phyloP scores from a whole-genome alignment of 2,113 vertebrate genomes.

The Neodon shergylaensis region DNA sequence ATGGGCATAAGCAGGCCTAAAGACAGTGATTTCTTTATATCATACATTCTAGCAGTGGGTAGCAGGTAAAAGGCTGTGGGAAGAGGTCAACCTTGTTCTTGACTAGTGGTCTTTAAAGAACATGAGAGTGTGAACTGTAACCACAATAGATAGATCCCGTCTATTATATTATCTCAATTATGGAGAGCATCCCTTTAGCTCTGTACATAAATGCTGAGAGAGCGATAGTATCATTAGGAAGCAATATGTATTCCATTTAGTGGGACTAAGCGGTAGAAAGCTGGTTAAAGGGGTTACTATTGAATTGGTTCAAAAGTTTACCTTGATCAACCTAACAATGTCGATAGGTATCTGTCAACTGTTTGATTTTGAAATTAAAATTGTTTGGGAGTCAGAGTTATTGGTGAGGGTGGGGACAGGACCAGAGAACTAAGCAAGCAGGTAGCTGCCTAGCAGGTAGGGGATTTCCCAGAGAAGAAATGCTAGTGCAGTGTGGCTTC shows the following conservation, averaged over 20 bases:
- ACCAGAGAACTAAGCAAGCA: neutral
- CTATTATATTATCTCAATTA: neutral
- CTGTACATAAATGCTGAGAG: neutral
- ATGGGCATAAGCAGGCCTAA: neutral
- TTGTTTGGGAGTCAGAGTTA: neutral
- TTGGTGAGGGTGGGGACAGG: neutral
- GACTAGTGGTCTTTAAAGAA: neutral
- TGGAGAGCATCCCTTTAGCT: neutral
- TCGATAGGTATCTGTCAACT: neutral
- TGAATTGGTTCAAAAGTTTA: conserved; percentile 34
- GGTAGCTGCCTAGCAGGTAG: neutral
- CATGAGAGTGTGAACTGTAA: neutral
- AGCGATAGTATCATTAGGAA: neutral
- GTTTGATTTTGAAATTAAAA: neutral
- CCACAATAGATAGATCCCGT: neutral
- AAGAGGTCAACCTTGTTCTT: neutral
- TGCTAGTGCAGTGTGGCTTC: fast-evolving
- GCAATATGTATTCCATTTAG: neutral
- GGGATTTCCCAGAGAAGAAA: neutral
- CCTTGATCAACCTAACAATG: neutral
- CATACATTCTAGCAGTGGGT: neutral
- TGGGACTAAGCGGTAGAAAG: conserved; percentile 21
- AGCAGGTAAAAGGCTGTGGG: neutral
- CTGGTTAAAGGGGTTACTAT: neutral
- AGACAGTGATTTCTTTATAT: neutral